Evolutionary conservation across 2,113 vertebrate species (phyloP).

Genomic region (Pelobates fuscus): DNA sequence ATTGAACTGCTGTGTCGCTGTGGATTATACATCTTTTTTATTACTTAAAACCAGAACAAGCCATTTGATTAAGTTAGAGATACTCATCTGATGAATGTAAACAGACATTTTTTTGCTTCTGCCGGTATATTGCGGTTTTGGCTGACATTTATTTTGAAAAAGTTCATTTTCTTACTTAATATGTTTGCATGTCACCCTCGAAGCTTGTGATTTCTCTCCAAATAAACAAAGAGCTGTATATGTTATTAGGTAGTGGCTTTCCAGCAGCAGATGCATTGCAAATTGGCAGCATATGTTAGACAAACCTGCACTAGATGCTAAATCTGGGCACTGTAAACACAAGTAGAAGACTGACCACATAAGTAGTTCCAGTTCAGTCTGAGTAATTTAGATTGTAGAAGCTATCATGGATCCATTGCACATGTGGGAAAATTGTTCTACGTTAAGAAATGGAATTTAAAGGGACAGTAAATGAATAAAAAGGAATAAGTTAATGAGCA

Average conservation of each 20-base stretch:
- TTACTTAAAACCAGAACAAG: background rate
- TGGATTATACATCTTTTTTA: slow-evolving; percentile 9
- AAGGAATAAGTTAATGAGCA: too few species aligned
- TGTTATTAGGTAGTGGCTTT: slow-evolving; percentile 33
- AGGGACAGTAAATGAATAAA: too few species aligned
- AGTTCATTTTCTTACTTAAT: slow-evolving; percentile 19
- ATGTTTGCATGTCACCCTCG: slow-evolving; percentile 9
- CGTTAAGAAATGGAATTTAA: background rate
- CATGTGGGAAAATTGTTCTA: background rate
- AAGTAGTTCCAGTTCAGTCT: slow-evolving; percentile 24
- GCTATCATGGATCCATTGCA: slow-evolving; percentile 8
- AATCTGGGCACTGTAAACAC: slow-evolving; percentile 22
- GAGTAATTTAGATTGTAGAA: slow-evolving; percentile 20
- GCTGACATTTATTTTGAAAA: slow-evolving; percentile 36
- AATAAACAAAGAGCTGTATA: slow-evolving; percentile 38
- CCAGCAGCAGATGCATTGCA: slow-evolving; percentile 41
- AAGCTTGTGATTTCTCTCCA: slow-evolving; percentile 11
- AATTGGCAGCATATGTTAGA: slow-evolving; percentile 42
- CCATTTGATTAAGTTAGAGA: background rate
- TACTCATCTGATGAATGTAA: slow-evolving; percentile 13
- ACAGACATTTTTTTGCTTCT: slow-evolving; percentile 6
- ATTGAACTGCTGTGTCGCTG: background rate
- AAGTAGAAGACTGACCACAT: slow-evolving; percentile 35
- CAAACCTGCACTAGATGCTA: slow-evolving; percentile 36
- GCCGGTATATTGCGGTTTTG: slow-evolving; percentile 27